Evolutionary conservation across 2,113 vertebrate species (phyloP).

Genomic region (Bucco capensis): DNA sequence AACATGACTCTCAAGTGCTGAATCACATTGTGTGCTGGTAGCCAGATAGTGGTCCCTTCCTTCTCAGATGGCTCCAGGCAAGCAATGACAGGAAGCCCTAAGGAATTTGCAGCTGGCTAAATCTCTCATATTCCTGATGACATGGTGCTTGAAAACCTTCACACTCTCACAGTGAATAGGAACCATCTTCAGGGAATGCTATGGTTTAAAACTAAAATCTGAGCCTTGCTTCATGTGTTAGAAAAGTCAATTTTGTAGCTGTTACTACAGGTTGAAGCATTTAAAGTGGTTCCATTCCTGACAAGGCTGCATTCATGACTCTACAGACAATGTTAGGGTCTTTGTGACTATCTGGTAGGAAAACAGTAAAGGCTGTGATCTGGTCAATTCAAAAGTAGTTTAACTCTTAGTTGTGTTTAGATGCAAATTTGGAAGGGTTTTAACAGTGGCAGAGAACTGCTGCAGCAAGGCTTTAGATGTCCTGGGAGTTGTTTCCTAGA

Average conservation of each 20-base stretch:
- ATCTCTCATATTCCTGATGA: background rate
- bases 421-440: background rate
- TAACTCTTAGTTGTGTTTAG: background rate
- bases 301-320: rapidly evolving
- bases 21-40: background rate
- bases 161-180: background rate
- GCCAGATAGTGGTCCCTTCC: background rate
- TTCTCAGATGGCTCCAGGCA: background rate
- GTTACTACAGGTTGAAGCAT: background rate
- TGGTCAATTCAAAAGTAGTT: background rate
- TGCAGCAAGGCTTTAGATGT: background rate
- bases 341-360: background rate
- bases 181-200: background rate
- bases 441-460: background rate
- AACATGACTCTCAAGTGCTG: too few species aligned
- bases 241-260: background rate
- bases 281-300: background rate
- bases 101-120: background rate
- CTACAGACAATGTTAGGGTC: background rate
- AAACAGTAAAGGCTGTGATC: background rate
- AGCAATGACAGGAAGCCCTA: background rate
- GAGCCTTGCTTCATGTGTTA: background rate
- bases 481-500: background rate
- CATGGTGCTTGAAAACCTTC: background rate
- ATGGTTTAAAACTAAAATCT: background rate